phyloP scores from a whole-genome alignment of 37 sponge, comb jelly and placozoan genomes.

The Haliclona indistincta region DNA sequence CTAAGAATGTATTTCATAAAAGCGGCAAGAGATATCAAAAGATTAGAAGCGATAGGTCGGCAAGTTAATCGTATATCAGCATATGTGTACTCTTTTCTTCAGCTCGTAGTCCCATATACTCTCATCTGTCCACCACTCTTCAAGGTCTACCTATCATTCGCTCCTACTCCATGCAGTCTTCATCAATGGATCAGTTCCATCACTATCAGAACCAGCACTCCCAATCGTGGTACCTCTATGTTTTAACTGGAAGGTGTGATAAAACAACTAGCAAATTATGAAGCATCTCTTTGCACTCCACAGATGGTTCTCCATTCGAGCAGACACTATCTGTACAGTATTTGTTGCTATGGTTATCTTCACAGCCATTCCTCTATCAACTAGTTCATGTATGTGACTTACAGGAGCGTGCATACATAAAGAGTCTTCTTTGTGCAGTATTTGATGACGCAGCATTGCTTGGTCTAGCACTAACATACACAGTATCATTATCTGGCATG shows the following conservation, averaged over 20 bases:
- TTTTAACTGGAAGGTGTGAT: slow-evolving; percentile 26
- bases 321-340: slow-evolving; percentile 52
- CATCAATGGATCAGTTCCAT: slow-evolving; percentile 31
- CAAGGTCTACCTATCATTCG: slow-evolving; percentile 75
- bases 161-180: slow-evolving; percentile 63
- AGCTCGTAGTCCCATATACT: slow-evolving; percentile 87
- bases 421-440: too few species aligned
- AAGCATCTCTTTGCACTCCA: not conserved
- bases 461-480: slow-evolving; percentile 68
- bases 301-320: slow-evolving; percentile 74
- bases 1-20: slow-evolving; percentile 18
- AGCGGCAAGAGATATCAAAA: slow-evolving; percentile 17
- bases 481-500: slow-evolving; percentile 62
- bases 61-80: not conserved
- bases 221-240: slow-evolving; percentile 59
- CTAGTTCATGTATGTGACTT: too few species aligned
- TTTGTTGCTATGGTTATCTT: slow-evolving; percentile 64
- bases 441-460: slow-evolving; percentile 64
- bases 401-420: too few species aligned
- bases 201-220: slow-evolving; percentile 45
- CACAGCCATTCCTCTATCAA: slow-evolving; percentile 22
- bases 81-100: slow-evolving; percentile 1
- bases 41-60: slow-evolving; percentile 39
- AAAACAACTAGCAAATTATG: not conserved
- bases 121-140: slow-evolving; percentile 73